Evolutionary conservation across 2,113 vertebrate species (phyloP), one percentile per base, ranked within the genome.

Genomic region (Tetrao urogallus): DNA sequence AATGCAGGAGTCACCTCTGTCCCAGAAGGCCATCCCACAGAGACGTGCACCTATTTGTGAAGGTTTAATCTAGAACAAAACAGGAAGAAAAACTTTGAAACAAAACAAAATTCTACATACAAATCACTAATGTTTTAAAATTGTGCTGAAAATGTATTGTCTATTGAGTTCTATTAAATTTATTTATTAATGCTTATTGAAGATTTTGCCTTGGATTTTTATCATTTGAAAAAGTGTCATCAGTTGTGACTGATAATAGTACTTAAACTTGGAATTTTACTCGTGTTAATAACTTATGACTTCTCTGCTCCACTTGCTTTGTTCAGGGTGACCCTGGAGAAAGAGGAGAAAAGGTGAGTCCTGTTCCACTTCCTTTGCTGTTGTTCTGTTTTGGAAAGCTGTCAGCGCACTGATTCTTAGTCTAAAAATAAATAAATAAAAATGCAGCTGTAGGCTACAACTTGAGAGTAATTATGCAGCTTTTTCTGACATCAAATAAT

Each of bases 251-350:
- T 34, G 13, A n/a, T 25, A 40, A 19, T 63, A 54, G 45, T 11
- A 28, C 3, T 74, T 50, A 45, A 13, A 19, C 14, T 88, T 52
- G 30, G 10, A 42, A 28, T 70, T 90, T 78, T 83, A 15, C 7
- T 77, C 50, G 17, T 84, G 13, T 88, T 78, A 72, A 19, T 94
- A 90, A 94, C 6, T 93, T 80, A 67, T 0, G 0, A 45, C 75
- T 89, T 88, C 56, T 94, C 87, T 93, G 16, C 65, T 83, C 82
- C 72, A 66, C 61, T 93, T 94, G 48, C 94, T 98, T 97, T 98
- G 38, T 90, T 97, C 96, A 99, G 99, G 99, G 99, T 95, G 99
- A 99, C 95, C 98, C 98, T 96, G 99, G 99, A 98, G 98, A 99
- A 78, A 98, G 42, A 95, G 99, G 99, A 97, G 98, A 99, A 98